Conservation (phyloP, 1,140 invertebrate genomes). For the Hermetia illucens region DNA sequence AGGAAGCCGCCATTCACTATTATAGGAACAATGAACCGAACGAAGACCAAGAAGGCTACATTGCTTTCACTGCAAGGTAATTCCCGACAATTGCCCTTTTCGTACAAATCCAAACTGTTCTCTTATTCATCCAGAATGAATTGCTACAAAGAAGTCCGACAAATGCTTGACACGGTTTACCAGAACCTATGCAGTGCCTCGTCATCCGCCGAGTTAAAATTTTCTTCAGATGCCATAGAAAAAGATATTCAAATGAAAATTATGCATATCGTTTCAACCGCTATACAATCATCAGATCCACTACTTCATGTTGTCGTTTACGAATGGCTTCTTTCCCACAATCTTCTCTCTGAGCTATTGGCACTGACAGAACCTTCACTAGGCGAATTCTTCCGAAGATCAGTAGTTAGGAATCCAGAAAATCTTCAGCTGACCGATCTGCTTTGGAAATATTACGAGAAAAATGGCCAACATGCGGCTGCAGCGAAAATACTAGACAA, state of each 20-base stretch:
- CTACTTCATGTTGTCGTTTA: constrained; percentile 82
- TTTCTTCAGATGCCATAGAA: constrained; percentile 4
- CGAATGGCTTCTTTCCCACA: constrained; percentile 73
- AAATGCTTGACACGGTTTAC: constrained; percentile 65
- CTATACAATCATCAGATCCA: constrained; percentile 57
- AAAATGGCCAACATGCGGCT: constrained; percentile 75
- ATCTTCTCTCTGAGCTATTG: constrained; percentile 58
- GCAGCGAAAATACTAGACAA: constrained; percentile 85
- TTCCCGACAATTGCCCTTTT: too few species aligned
- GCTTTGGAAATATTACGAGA: constrained; percentile 93
- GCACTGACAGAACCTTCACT: constrained; percentile 64
- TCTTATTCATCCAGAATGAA: constrained; percentile 42
- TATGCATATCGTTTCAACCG: constrained; percentile 33
- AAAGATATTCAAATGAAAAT: constrained; percentile 22
- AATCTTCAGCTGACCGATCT: constrained; percentile 64
- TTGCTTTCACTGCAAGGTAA: constrained; percentile 39
- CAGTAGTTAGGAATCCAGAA: constrained; percentile 34
- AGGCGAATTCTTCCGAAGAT: constrained; percentile 61
- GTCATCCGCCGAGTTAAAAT: constrained; percentile 4
- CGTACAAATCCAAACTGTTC: neutral
- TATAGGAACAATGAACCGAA: constrained; percentile 71
- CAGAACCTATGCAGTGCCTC: constrained; percentile 33
- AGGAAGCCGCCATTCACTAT: constrained; percentile 74
- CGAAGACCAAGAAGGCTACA: constrained; percentile 62
- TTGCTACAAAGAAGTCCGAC: constrained; percentile 75